A percentile compares a stretch with the other conserved stretches of the same genome.
phyloP scores from a whole-genome alignment of 2,888 invertebrate species.

The Trilocha varians region DNA sequence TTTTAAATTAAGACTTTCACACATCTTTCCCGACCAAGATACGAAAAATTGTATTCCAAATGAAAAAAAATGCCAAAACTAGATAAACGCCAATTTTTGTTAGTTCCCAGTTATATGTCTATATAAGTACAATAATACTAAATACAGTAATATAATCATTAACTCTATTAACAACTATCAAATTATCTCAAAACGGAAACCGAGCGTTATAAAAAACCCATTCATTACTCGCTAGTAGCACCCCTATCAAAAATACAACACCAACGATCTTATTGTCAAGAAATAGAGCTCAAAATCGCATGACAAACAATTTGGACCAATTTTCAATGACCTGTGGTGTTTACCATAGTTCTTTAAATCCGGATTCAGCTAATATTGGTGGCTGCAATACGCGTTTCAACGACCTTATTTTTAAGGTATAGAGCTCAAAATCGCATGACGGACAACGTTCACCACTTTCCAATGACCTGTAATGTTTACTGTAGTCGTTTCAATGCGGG shows the following conservation, averaged over 20 bases:
- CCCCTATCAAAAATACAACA: slow-evolving; percentile 9
- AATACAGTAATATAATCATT: slow-evolving; percentile 30
- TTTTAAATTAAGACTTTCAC: no score
- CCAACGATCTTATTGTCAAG: not conserved
- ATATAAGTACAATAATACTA: slow-evolving; percentile 20
- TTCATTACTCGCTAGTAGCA: slow-evolving; percentile 23
- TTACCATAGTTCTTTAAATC: slow-evolving; percentile 11
- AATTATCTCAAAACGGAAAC: slow-evolving; percentile 21
- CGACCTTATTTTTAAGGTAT: not conserved
- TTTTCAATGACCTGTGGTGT: slow-evolving; percentile 17
- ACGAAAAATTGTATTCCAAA: no score
- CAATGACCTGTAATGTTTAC: slow-evolving; percentile 17
- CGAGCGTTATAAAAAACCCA: slow-evolving; percentile 30
- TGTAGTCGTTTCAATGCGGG: slow-evolving; percentile 10
- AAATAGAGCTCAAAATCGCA: slow-evolving; percentile 5
- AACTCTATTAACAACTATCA: slow-evolving; percentile 17
- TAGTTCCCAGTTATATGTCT: no score
- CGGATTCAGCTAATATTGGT: slow-evolving; percentile 1
- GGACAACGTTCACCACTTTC: slow-evolving; percentile 1
- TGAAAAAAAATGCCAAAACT: no score
- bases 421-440: slow-evolving; percentile 5
- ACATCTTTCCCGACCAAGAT: slow-evolving; percentile 6
- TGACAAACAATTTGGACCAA: not conserved
- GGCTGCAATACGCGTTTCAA: slow-evolving; percentile 27
- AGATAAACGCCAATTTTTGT: no score